Conservation (phyloP, 2,888 invertebrate species). For the Creontiades dilutus region DNA sequence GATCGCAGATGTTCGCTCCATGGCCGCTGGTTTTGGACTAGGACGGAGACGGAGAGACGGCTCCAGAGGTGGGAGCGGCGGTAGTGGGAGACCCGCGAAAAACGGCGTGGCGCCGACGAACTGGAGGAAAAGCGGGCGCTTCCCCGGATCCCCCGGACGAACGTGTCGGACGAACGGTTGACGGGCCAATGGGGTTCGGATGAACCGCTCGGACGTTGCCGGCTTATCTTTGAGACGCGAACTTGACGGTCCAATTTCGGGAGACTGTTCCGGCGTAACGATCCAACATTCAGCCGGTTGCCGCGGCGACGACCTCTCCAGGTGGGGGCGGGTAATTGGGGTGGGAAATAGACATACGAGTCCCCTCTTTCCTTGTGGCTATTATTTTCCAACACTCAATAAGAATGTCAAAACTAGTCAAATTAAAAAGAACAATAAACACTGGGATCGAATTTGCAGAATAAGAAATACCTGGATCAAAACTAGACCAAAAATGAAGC, state of each 20-base stretch:
- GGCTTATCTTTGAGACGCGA: neutral
- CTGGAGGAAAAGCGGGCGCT: neutral
- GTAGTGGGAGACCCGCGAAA: conserved; percentile 41
- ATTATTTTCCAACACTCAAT: neutral
- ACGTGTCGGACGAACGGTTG: neutral
- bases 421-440: neutral
- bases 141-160: neutral
- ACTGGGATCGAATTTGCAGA: neutral
- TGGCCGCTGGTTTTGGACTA: conserved; percentile 60
- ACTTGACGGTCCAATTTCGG: neutral
- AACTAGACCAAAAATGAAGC: too few species aligned
- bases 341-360: neutral
- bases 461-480: too few species aligned
- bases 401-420: neutral
- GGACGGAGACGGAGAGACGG: conserved; percentile 36
- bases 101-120: neutral
- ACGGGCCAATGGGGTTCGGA: neutral
- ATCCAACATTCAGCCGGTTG: conserved; percentile 62
- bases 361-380: neutral
- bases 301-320: conserved; percentile 49
- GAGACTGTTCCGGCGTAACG: conserved; percentile 30
- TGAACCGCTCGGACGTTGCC: neutral
- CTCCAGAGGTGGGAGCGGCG: conserved; percentile 41
- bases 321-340: neutral
- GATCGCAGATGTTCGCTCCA: conserved; percentile 57